phyloP scores from a whole-genome alignment of 2,888 invertebrate genomes.

The Pseudanteris insignis region DNA sequence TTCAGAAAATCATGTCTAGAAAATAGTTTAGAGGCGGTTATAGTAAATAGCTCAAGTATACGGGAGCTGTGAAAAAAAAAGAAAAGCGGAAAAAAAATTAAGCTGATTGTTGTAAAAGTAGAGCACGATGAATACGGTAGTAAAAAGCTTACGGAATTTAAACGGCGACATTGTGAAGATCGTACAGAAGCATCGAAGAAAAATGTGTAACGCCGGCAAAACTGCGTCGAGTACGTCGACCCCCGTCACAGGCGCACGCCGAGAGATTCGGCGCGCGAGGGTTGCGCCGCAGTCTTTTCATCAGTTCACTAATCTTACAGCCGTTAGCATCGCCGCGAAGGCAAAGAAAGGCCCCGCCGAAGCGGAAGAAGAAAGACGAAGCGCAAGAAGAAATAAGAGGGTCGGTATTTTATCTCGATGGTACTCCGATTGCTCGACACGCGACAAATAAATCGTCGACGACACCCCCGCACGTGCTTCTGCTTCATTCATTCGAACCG shows the following conservation, averaged over 20 bases:
- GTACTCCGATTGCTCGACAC: constrained; percentile 13
- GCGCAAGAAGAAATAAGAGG: neutral
- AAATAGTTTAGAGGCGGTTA: no score
- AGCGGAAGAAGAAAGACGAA: neutral
- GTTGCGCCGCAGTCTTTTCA: constrained; percentile 34
- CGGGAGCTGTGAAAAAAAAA: no score
- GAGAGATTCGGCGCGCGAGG: constrained; percentile 19
- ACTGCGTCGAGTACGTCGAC: constrained; percentile 25
- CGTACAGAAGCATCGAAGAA: no score
- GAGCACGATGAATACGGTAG: no score
- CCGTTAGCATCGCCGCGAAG: constrained; percentile 13
- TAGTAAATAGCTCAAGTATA: no score
- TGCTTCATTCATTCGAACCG: no score
- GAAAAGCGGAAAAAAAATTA: no score
- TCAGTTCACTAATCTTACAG: constrained; percentile 36
- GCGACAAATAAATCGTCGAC: constrained; percentile 19
- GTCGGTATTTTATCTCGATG: constrained; percentile 19
- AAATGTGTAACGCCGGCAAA: constrained; percentile 10
- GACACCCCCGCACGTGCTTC: constrained; percentile 15
- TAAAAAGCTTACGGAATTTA: no score
- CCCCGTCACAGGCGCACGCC: constrained; percentile 20
- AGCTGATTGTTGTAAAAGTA: no score
- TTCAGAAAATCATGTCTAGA: no score
- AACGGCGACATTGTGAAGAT: no score
- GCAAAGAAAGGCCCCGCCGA: constrained; percentile 7